Evolutionary conservation across 2,797 vertebrate genomes (phyloP).

Genomic region (Okamejei kenojei): DNA sequence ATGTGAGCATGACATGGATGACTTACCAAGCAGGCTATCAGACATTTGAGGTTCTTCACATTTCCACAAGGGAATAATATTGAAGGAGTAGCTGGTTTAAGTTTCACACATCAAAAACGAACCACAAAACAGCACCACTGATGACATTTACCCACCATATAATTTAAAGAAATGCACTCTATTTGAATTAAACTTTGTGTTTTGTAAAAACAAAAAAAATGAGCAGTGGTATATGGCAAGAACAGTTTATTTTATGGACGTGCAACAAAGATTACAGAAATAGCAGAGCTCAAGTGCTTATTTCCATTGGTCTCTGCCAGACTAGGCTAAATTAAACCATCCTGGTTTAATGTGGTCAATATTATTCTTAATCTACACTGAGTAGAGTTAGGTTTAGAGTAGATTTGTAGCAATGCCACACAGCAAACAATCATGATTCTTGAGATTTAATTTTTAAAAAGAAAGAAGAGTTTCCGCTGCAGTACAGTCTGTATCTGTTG

Average conservation of each 20-base stretch:
- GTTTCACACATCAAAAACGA: constrained; percentile 28
- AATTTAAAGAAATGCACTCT: not conserved
- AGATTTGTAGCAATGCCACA: not conserved
- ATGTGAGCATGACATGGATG: not conserved
- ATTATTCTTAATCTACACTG: not conserved
- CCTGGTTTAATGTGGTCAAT: not conserved
- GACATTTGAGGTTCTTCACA: not conserved
- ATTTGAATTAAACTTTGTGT: constrained; percentile 2
- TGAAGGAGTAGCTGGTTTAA: not conserved
- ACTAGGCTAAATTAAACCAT: not conserved
- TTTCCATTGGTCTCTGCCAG: not conserved
- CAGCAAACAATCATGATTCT: not conserved
- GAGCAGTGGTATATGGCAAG: not conserved
- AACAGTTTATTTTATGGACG: not conserved
- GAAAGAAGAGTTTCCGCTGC: not conserved
- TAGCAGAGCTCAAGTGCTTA: not conserved
- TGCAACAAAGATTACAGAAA: not conserved
- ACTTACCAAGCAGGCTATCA: not conserved
- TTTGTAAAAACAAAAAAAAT: not conserved
- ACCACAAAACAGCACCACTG: constrained; percentile 11
- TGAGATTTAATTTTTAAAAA: not conserved
- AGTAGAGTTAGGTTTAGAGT: not conserved
- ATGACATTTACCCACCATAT: not conserved
- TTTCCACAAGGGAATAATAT: constrained; percentile 1
- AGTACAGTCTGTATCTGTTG: not conserved